Evolutionary conservation across 2,888 invertebrate genomes (phyloP).

Genomic region (Rapana venosa): DNA sequence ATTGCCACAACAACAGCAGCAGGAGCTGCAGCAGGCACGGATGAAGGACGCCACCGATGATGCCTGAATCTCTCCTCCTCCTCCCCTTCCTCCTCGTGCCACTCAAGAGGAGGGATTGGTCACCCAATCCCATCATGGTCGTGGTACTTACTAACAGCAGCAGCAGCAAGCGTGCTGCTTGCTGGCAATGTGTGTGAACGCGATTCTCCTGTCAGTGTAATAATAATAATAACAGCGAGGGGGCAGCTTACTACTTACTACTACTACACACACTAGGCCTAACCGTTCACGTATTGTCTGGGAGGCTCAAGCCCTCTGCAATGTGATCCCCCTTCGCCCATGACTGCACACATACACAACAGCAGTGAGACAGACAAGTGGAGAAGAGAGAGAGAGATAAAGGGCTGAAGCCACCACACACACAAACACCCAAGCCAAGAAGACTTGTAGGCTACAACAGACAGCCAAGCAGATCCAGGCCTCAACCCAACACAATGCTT

Average conservation of each 20-base stretch:
- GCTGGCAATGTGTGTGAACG: neutral
- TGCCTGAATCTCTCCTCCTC: too few species aligned
- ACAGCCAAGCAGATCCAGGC: neutral
- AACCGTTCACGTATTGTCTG: constrained; percentile 22
- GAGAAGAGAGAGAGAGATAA: neutral
- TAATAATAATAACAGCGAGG: neutral
- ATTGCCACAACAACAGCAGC: constrained; percentile 42
- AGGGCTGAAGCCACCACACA: neutral
- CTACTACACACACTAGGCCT: too few species aligned
- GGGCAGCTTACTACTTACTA: too few species aligned
- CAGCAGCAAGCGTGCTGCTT: neutral
- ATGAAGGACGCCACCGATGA: too few species aligned
- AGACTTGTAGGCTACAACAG: neutral
- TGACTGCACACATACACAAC: neutral
- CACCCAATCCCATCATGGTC: too few species aligned
- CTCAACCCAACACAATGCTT: constrained; percentile 3
- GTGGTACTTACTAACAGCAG: too few species aligned
- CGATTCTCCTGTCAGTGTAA: neutral
- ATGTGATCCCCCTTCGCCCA: neutral
- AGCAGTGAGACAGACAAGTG: neutral
- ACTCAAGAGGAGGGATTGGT: too few species aligned
- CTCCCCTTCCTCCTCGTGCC: too few species aligned
- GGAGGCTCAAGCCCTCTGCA: constrained; percentile 14
- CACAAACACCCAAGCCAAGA: neutral
- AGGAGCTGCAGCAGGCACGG: constrained; percentile 38